phyloP scores from a whole-genome alignment of 2,888 invertebrate genomes.

The Opisthograptis luteolata region DNA sequence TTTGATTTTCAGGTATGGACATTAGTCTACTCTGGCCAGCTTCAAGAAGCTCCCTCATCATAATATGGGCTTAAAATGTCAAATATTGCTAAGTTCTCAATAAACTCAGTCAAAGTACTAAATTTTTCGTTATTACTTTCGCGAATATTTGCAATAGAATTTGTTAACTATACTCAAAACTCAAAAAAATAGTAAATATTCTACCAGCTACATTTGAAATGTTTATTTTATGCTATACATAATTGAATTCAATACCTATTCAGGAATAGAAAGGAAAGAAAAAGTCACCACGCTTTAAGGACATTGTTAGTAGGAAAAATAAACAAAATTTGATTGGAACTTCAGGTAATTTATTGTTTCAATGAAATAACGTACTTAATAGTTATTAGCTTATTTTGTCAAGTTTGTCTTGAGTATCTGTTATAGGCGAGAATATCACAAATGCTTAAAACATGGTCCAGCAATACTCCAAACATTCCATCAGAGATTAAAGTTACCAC shows the following conservation, averaged over 20 bases:
- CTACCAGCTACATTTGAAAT: constrained; percentile 48
- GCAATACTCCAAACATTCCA: neutral
- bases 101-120: constrained; percentile 63
- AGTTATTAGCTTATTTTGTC: constrained; percentile 49
- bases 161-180: constrained; percentile 46
- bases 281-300: neutral
- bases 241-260: neutral
- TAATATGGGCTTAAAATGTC: constrained; percentile 62
- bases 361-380: constrained; percentile 64
- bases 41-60: constrained; percentile 40
- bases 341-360: constrained; percentile 70
- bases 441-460: constrained; percentile 44
- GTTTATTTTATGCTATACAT: constrained; percentile 56
- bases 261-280: neutral
- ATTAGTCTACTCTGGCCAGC: constrained; percentile 54
- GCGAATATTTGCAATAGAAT: constrained; percentile 53
- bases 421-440: constrained; percentile 64
- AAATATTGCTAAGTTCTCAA: constrained; percentile 69
- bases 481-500: too few relatives aligned
- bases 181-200: constrained; percentile 64
- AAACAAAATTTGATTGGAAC: constrained; percentile 48
- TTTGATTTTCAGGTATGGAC: constrained; percentile 78
- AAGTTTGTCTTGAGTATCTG: constrained; percentile 60
- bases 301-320: neutral
- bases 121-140: constrained; percentile 70